Evolutionary conservation across 2,888 invertebrate genomes (phyloP).

Genomic region (Pantelozetes paolii): DNA sequence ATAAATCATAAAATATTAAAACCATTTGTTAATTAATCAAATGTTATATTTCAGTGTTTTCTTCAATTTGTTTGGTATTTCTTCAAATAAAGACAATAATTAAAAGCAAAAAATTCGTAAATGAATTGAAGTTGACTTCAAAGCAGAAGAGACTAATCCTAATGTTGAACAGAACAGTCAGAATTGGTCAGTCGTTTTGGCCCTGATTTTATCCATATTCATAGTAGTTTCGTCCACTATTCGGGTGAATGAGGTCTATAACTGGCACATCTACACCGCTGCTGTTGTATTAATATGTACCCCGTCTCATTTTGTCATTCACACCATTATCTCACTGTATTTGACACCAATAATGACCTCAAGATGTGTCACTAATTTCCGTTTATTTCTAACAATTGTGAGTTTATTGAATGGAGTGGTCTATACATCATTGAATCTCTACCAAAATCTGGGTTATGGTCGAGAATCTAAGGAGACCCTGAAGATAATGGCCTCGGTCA

Average conservation of each 20-base stretch:
- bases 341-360: background rate
- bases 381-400: background rate
- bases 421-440: too few relatives aligned
- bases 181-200: background rate
- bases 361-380: background rate
- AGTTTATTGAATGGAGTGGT: background rate
- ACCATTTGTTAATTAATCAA: too few relatives aligned
- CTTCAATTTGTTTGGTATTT: background rate
- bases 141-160: background rate
- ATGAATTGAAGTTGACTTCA: too few relatives aligned
- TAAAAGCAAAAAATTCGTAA: background rate
- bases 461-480: too few relatives aligned
- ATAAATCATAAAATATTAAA: too few relatives aligned
- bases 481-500: background rate
- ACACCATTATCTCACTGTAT: background rate
- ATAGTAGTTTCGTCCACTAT: background rate
- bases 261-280: background rate
- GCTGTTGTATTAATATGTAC: background rate
- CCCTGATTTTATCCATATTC: background rate
- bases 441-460: too few relatives aligned
- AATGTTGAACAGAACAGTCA: background rate
- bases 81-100: background rate
- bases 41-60: background rate
- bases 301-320: background rate
- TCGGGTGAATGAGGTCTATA: background rate